phyloP scores from a whole-genome alignment of 1,140 invertebrate species.

The Diachasmimorpha longicaudata region DNA sequence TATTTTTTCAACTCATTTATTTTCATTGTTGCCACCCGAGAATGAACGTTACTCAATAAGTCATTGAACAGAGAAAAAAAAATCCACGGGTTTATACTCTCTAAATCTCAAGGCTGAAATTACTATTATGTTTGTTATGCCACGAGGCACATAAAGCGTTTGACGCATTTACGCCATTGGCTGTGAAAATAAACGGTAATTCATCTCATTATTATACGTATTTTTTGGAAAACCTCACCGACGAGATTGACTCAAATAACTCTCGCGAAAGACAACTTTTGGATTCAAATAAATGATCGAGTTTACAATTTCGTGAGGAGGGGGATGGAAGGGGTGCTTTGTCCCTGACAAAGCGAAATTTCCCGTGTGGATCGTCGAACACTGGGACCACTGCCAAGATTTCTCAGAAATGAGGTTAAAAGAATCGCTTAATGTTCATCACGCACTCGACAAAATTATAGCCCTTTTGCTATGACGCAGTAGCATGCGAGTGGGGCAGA shows the following conservation, averaged over 20 bases:
- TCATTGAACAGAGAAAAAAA: not conserved
- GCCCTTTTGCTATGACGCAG: not conserved
- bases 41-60: not conserved
- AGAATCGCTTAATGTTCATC: not conserved
- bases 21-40: no score
- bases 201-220: not conserved
- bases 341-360: not conserved
- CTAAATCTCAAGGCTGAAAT: not conserved
- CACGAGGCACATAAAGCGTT: not conserved
- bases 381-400: not conserved
- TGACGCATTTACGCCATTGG: not conserved
- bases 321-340: not conserved
- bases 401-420: not conserved
- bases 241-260: not conserved
- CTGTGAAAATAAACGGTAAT: not conserved
- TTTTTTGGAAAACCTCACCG: not conserved
- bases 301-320: not conserved
- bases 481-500: not conserved
- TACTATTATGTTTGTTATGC: slow-evolving; percentile 7
- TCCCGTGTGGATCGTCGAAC: not conserved
- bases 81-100: not conserved
- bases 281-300: not conserved
- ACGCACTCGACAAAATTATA: not conserved
- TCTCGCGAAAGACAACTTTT: not conserved
- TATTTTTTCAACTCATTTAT: no score